phyloP scores from a whole-genome alignment of 2,888 invertebrate genomes.

The Microdon myrmicae region DNA sequence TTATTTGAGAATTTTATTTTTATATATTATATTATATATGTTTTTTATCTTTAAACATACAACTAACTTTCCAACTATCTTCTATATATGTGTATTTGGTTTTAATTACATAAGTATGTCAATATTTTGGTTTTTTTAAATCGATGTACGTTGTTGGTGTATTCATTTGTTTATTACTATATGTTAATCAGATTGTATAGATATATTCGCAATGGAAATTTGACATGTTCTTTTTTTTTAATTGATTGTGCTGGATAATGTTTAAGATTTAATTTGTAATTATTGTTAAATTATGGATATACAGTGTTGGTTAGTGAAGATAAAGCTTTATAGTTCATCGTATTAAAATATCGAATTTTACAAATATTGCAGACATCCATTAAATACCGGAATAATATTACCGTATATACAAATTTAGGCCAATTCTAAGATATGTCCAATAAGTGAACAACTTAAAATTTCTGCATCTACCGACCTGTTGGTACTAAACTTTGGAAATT shows the following conservation, averaged over 20 bases:
- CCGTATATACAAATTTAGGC: no score
- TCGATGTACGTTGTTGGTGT: constrained; percentile 48
- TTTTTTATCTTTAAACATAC: constrained; percentile 23
- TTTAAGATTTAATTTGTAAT: constrained; percentile 11
- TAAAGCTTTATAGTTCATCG: no score
- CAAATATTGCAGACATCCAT: no score
- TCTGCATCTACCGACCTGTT: no score
- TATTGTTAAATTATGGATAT: constrained; percentile 36
- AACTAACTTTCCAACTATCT: constrained; percentile 38
- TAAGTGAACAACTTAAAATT: no score
- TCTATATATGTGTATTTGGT: constrained; percentile 43
- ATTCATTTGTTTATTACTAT: constrained; percentile 22
- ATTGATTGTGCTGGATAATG: constrained; percentile 7
- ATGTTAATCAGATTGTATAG: constrained; percentile 35
- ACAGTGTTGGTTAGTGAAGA: constrained; percentile 44
- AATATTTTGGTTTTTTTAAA: constrained; percentile 24
- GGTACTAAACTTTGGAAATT: no score
- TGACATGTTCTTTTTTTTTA: constrained; percentile 46
- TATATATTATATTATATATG: constrained; percentile 25
- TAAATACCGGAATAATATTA: no score
- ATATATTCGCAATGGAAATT: constrained; percentile 29
- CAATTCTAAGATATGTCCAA: no score
- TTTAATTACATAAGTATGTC: constrained; percentile 8
- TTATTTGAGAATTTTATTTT: constrained; percentile 31
- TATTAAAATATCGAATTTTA: no score